Base-by-base conservation (phyloP, 1,140 invertebrate genomes). In the Drosophila lowei region DNA sequence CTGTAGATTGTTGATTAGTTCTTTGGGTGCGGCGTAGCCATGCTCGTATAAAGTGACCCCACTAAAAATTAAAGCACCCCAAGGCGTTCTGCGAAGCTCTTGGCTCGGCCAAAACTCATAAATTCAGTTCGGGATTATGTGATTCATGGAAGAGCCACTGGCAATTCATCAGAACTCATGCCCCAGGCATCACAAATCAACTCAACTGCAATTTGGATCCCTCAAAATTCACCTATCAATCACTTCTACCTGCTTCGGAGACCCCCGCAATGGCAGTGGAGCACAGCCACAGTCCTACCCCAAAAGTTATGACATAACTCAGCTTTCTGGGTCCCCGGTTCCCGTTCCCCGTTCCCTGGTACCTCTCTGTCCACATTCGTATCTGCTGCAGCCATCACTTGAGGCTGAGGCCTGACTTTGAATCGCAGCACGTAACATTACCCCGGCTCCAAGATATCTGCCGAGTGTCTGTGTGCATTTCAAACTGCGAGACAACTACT, bases 321-420 rank as follows among this genome's bases (percentile, higher is more conserved):
- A 28, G 64, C 25, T 67, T 23, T 41, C 2, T 9, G 58, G 3
- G 30, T 9, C 30, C 8, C 23, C 23, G 23, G 3, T 23, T 0
- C 23, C 4, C 23, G 23, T 2, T 4, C 0, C 23, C 23, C 23
- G 23, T 3, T 4, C 3, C 4, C 23, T 5, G 23, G 11, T 38
- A 21, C 61, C 41, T 43, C 25, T 11, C 28, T 30, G 53, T 9
- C 8, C 28, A 30, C 28, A 30, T 30, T 30, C 7, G 64, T 77
- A 81, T 77, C 77, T 70, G 57, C 60, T 74, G 57, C 71, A 74
- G 53, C 71, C 63, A 79, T 80, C 77, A 68, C 66, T 60, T 76
- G 72, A 79, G 56, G 71, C 21, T 47, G n/a, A 13, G 34, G 34
- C 56, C 44, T 67, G 72, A 65, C 78, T 80, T 77, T 77, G 68